Evolutionary conservation across 2,113 vertebrate genomes (phyloP).

Genomic region (Epinephelus cyanopodus): DNA sequence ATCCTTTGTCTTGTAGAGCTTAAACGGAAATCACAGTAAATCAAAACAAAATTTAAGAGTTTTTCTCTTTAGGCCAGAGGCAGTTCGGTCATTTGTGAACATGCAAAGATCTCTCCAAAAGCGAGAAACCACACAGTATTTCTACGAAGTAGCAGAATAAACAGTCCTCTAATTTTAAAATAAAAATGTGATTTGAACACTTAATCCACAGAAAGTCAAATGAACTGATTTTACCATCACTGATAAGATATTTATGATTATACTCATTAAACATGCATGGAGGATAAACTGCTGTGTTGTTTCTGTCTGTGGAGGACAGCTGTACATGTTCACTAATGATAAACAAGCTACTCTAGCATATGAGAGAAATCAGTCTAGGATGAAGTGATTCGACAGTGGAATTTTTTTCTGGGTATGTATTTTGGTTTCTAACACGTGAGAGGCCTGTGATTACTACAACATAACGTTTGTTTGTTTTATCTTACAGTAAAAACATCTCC

Average conservation of each 20-base stretch:
- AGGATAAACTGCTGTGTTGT: background rate
- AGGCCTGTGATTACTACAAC: background rate
- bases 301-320: conserved; percentile 19
- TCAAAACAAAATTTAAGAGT: background rate
- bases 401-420: background rate
- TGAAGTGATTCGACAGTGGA: background rate
- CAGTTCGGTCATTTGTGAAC: conserved; percentile 23
- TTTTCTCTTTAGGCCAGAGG: background rate
- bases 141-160: background rate
- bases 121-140: conserved; percentile 15
- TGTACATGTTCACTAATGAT: conserved; percentile 33
- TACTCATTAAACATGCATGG: background rate
- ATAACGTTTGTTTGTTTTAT: background rate
- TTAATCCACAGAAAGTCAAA: background rate
- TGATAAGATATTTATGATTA: background rate
- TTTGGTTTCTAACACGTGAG: background rate
- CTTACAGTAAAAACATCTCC: background rate
- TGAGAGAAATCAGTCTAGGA: conserved; percentile 5
- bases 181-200: too few relatives aligned
- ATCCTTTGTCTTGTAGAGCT: conserved; percentile 19
- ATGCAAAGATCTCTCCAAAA: conserved; percentile 34
- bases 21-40: conserved; percentile 21
- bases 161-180: background rate
- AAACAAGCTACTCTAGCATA: conserved; percentile 12
- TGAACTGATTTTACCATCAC: background rate